Evolutionary conservation across 2,888 invertebrate species (phyloP), one percentile per base, ranked within the genome.

Genomic region (Limnephilus marmoratus): DNA sequence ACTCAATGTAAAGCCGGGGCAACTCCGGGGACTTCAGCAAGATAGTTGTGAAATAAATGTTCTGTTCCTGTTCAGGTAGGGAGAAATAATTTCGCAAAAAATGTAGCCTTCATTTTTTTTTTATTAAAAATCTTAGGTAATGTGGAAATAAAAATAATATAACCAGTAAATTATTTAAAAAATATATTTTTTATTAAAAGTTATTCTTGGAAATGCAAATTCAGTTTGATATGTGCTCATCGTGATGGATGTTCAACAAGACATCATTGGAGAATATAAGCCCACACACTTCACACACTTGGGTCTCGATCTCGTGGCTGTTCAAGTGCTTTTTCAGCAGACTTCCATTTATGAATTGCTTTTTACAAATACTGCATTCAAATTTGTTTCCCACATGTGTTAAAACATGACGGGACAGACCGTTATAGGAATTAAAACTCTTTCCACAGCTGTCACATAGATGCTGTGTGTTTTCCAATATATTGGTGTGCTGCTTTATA

Each of bases 231-330:
- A 34, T 68, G 37, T 88, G 88, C 53, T 91, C 91, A 91, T 82
- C 91, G 34, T 91, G 91, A 83, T 93, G 93, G n/a, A 91, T 92
- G 41, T 92, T 91, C 49, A 93, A 87, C 29, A 91, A 80, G 49
- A 92, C 88, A 80, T 93, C 92, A 49, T 93, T 92, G 11, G 91
- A 88, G 68, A 93, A 91, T 37, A 90, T 93, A 18, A 91, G 94
- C 0, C 96, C 96, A 93, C 96, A 96, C 90, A 94, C 95, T 81
- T 96, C 96, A 94, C 96, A 96, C 93, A 96, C 95, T 0, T 94
- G 94, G 83, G 94, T 94, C 87, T 95, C 95, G 85, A 93, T 94
- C 93, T 95, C 94, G 13, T 94, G 93, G 12, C 94, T 93, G 93
- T 95, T 95, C 24, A 94, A 94, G n/a, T 95, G 94, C 82, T 94